Evolutionary conservation across 2,888 invertebrate species (phyloP), one percentile per base, ranked within the genome.

Genomic region (Julus scandinavius): DNA sequence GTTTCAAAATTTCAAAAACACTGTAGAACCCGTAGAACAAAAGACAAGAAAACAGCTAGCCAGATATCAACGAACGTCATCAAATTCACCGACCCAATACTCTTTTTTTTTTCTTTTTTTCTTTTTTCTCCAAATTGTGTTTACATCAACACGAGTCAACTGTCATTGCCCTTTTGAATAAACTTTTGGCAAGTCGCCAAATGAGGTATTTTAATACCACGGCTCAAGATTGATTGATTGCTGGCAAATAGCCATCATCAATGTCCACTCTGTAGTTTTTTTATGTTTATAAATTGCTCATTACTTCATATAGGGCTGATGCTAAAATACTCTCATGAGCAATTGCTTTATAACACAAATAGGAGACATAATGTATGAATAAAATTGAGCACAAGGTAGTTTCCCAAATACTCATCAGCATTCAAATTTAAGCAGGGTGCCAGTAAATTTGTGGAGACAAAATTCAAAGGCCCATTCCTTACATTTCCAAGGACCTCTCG

Each of bases 201-300:
- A 63, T 63, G 63, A 63, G 63, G n/a, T 63, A 63, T n/a, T 63
- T 63, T 63, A 63, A 63, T 63, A 20, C 63, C 7, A n/a, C n/a
- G n/a, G 63, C 63, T 63, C 63, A 20, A 63, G 63, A 63, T 63
- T 63, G 63, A 63, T 63, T 63, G 63, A 63, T 63, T n/a, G 63
- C 63, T 63, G 63, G 63, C 63, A 63, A 63, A 63, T 17, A 7
- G 63, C 63, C 63, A 63, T 63, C n/a, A 63, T 63, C 63, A 63
- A 63, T 63, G 63, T 63, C 63, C 63, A 63, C n/a, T 63, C 20
- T 63, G n/a, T 63, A 20, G 20, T 63, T 63, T 63, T 63, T 63
- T 63, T n/a, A n/a, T n/a, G n/a, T 63, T 63, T 63, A 45, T 5
- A 63, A 63, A n/a, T 63, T 63, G 63, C 6, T 63, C n/a, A n/a